Evolutionary conservation across 2,797 vertebrate species (phyloP).

Genomic region (Spatula clypeata): DNA sequence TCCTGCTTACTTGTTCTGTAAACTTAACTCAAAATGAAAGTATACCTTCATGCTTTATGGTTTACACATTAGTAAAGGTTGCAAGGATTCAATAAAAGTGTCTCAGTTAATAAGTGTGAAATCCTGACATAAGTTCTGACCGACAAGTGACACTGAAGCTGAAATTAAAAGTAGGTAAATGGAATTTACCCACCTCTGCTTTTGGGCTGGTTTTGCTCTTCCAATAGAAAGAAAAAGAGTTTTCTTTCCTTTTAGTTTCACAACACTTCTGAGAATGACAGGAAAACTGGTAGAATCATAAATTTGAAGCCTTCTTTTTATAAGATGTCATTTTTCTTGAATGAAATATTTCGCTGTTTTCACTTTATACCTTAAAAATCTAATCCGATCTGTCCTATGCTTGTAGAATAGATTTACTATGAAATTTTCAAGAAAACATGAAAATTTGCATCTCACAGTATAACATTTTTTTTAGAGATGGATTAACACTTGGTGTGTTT

Average conservation of each 20-base stretch:
- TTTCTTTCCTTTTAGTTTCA: not conserved
- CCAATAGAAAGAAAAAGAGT: not conserved
- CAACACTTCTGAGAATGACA: not conserved
- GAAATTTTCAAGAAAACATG: not conserved
- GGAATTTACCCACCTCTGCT: not conserved
- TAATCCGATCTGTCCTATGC: not conserved
- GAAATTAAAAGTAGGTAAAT: not conserved
- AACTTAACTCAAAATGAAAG: not conserved
- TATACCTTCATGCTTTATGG: not conserved
- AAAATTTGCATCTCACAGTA: not conserved
- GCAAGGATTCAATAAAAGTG: not conserved
- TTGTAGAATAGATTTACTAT: not conserved
- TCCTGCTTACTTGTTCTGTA: not conserved
- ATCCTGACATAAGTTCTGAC: not conserved
- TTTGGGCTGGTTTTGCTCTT: not conserved
- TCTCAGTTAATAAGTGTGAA: not conserved
- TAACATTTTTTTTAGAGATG: not conserved
- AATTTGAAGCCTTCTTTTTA: not conserved
- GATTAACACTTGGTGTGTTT: not conserved
- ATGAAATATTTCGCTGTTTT: not conserved
- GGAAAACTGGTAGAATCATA: accelerated
- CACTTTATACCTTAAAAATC: not conserved
- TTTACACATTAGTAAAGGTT: accelerated
- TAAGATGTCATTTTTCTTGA: not conserved
- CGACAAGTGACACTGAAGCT: not conserved